A percentile compares a stretch with the other conserved stretches of the same genome.
phyloP scores from a whole-genome alignment of 2,797 vertebrate species.

The Acomys russatus region DNA sequence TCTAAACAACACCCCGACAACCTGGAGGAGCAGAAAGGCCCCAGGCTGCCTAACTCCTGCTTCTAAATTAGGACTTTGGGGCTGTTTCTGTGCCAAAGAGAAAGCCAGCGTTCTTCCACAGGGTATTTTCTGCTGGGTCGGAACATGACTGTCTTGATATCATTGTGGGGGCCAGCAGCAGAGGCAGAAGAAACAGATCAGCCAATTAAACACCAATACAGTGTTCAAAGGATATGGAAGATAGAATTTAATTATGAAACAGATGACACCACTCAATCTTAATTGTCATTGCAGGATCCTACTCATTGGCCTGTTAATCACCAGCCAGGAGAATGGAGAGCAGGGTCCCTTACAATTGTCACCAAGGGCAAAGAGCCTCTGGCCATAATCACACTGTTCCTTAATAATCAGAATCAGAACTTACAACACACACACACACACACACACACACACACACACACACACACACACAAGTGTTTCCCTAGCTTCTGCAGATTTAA shows the following conservation, averaged over 20 bases:
- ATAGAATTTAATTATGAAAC: slow-evolving; percentile 79
- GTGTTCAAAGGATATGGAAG: slow-evolving; percentile 75
- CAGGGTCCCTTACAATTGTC: background rate
- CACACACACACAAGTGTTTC: slow-evolving; percentile 40
- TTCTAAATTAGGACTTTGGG: slow-evolving; percentile 55
- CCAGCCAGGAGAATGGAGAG: slow-evolving; percentile 40
- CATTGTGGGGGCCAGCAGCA: slow-evolving; percentile 55
- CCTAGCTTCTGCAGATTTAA: slow-evolving; percentile 8
- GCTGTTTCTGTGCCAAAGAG: slow-evolving; percentile 27
- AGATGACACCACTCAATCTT: slow-evolving; percentile 75
- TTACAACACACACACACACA: background rate
- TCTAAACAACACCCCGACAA: background rate
- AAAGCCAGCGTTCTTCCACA: slow-evolving; percentile 43
- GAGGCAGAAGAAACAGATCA: slow-evolving; percentile 41
- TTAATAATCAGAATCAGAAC: slow-evolving; percentile 48
- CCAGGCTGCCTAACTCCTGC: background rate
- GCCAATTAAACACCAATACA: slow-evolving; percentile 71
- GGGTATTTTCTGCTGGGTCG: slow-evolving; percentile 9
- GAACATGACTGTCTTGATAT: slow-evolving; percentile 53
- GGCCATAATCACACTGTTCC: slow-evolving; percentile 33
- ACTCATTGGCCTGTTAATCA: slow-evolving; percentile 50
- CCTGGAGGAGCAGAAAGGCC: background rate
- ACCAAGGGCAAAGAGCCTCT: slow-evolving; percentile 60
- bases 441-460: background rate
- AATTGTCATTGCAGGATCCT: slow-evolving; percentile 71